These are phyloP conservation scores for Spheniscus mendiculus DNA, from an alignment of 2,113 vertebrate species.

Conservation along the genomic window DNA sequence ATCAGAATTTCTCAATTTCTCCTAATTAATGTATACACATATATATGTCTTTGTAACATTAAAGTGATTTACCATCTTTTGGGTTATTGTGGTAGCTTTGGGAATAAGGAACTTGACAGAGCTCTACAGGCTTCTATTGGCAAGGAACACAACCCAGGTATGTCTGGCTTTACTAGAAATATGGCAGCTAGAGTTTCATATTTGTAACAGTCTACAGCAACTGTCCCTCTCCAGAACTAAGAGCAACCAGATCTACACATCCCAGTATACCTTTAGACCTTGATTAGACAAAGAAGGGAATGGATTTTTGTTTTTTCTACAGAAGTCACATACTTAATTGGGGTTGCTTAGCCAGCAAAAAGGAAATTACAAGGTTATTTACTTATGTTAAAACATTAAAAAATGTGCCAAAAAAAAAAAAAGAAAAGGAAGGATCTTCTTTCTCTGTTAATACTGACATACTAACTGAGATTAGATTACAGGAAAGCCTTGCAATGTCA, in stretches of 20 bases:
- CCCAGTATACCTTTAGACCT: neutral
- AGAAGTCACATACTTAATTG: neutral
- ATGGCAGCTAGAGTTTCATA: neutral
- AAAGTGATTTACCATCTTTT: neutral
- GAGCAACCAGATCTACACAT: neutral
- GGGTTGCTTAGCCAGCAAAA: neutral
- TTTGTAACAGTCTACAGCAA: neutral
- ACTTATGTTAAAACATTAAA: neutral
- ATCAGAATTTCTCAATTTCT: neutral
- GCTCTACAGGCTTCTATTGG: neutral
- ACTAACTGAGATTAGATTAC: neutral
- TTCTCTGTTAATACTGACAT: neutral
- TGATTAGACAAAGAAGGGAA: neutral
- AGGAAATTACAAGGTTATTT: neutral
- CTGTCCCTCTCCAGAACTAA: neutral
- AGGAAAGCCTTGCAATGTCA: neutral
- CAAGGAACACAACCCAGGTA: neutral
- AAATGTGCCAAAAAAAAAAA: neutral
- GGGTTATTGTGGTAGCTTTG: neutral
- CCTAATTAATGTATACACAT: neutral
- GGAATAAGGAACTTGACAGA: neutral
- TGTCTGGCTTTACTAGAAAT: neutral
- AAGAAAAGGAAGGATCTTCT: neutral
- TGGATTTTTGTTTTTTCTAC: neutral
- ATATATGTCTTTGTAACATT: neutral